phyloP scores from a whole-genome alignment of 92 coral and sea anemone genomes.

The Phenganax marumi region DNA sequence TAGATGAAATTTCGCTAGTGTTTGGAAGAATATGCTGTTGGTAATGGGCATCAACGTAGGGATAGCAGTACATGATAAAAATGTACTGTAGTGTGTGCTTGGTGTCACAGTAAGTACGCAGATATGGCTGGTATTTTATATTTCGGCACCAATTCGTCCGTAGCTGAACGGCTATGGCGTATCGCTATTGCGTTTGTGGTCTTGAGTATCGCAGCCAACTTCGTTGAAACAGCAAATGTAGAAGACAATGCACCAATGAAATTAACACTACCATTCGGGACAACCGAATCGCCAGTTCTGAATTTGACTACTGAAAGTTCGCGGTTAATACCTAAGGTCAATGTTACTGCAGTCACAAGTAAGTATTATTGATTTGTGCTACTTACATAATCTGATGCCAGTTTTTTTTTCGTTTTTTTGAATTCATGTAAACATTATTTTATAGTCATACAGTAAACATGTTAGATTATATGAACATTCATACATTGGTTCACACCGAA shows the following conservation, averaged over 20 bases:
- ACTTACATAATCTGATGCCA: not conserved
- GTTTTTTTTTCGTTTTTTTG: not conserved
- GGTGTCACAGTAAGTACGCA: not conserved
- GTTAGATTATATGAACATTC: no score
- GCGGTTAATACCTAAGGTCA: conserved; percentile 7
- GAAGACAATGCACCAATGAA: not conserved
- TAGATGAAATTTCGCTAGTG: not conserved
- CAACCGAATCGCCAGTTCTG: not conserved
- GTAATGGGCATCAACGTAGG: not conserved
- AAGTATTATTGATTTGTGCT: not conserved
- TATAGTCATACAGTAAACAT: no score
- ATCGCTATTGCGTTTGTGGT: conserved; percentile 23
- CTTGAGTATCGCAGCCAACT: not conserved
- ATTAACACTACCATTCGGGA: not conserved
- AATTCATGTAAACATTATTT: not conserved
- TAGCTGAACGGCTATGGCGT: conserved; percentile 15
- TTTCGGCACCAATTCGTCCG: not conserved
- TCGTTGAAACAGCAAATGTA: not conserved
- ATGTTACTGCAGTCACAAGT: conserved; percentile 30
- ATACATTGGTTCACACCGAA: no score
- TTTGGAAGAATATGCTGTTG: not conserved
- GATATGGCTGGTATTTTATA: conserved; percentile 12
- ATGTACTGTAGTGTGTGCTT: not conserved
- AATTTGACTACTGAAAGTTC: conserved; percentile 27
- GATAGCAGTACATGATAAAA: not conserved